A percentile compares a stretch with the other conserved stretches of the same genome.
phyloP scores from a whole-genome alignment of 2,888 invertebrate genomes.

The Corbicula japonica region DNA sequence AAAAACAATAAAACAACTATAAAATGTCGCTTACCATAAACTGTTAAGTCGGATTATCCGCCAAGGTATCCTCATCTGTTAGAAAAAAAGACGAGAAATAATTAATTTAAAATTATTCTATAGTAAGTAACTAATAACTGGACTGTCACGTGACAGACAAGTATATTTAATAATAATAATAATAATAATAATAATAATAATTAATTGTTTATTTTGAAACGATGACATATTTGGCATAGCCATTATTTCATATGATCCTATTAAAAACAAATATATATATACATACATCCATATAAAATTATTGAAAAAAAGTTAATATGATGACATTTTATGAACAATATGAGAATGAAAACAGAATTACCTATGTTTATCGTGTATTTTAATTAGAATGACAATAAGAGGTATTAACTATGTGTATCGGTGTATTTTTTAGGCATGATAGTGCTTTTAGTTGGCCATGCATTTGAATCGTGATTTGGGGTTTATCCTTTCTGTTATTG shows the following conservation, averaged over 20 bases:
- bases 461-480: too few relatives aligned
- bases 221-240: not conserved
- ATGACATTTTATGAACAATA: too few relatives aligned
- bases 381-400: too few relatives aligned
- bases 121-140: slow-evolving; percentile 8
- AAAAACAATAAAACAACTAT: slow-evolving; percentile 5
- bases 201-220: not conserved
- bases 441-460: too few relatives aligned
- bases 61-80: slow-evolving; percentile 34
- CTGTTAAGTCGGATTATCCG: slow-evolving; percentile 9
- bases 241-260: not conserved
- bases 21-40: slow-evolving; percentile 23
- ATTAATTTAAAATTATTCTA: slow-evolving; percentile 4
- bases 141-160: not conserved
- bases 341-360: too few relatives aligned
- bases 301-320: too few relatives aligned
- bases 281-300: too few relatives aligned
- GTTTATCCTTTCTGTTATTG: too few relatives aligned
- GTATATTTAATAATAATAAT: not conserved
- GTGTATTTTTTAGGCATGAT: too few relatives aligned
- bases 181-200: not conserved
- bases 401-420: too few relatives aligned
- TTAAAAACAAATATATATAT: too few relatives aligned
- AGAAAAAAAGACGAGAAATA: slow-evolving; percentile 1
- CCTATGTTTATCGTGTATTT: too few relatives aligned